Evolutionary conservation across 30 jellyfish, hydroid and myxozoan genomes (phyloP), one percentile per base, ranked within the genome.

Genomic region (Chrysaora quinquecirrha): DNA sequence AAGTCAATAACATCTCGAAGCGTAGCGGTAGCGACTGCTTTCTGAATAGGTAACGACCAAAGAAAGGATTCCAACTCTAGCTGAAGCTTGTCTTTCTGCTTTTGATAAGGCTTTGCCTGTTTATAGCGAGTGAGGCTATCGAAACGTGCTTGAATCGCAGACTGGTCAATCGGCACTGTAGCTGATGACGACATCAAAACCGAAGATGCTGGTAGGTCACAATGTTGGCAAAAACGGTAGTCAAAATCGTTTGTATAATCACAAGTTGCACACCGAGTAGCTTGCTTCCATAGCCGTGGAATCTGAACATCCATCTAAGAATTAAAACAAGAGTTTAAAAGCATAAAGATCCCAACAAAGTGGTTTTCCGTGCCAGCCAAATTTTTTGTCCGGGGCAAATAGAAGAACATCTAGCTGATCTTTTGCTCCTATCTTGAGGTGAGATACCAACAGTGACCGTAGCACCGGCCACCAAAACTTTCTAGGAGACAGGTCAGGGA

Each of bases 271-370:
- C 77, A 65, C 22, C 77, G 22, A 50, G 29, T 54, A 23, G 77
- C 77, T 30, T 50, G 77, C 30, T 65, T 65, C 77, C 56, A 65
- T 12, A 65, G 77, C 30, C 77, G 9, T 28, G 77, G 77, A 20
- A 65, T 65, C 30, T 65, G 34, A 65, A 30, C 34, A 30, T 2
- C 22, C 50, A 65, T 65, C 54, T 65, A 65, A 25, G 68, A 10
- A 52, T 20, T 52, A 52, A 52, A 10, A 52, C 29, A 52, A 52
- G 68, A 52, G 68, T 52, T 20, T 52, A 20, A 2, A 52, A 52
- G 29, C 68, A 52, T 10, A 52, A 10, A 52, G 29, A 20, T 52
- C 68, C 68, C 68, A 52, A 52, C 29, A 52, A 9, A 52, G 68
- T 52, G 68, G 25, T 19, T 25, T 52, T 52, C 7, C 24, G 68